Conservation (phyloP, 1,140 invertebrate species). For the Spodoptera frugiperda region DNA sequence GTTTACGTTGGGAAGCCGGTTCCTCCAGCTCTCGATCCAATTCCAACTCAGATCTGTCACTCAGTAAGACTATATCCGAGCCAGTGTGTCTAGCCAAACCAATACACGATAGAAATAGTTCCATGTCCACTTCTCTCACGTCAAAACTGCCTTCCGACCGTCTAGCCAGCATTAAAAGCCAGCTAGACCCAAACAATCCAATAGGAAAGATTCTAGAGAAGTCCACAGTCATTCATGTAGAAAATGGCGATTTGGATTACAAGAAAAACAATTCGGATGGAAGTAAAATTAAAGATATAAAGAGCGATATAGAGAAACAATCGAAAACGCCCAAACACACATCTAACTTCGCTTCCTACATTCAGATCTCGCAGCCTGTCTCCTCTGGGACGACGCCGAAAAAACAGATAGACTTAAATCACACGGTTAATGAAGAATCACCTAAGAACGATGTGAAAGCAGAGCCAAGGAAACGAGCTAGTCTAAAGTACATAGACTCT, state of each 20-base stretch:
- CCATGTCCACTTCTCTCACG: slow-evolving; percentile 75
- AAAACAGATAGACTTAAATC: slow-evolving; percentile 58
- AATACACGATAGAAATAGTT: slow-evolving; percentile 65
- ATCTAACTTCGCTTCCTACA: slow-evolving; percentile 87
- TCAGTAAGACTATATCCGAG: slow-evolving; percentile 81
- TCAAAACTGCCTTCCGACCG: slow-evolving; percentile 74
- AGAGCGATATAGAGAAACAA: slow-evolving; percentile 83
- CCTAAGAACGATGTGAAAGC: slow-evolving; percentile 50
- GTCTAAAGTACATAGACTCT: slow-evolving; percentile 77
- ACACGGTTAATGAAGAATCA: slow-evolving; percentile 53
- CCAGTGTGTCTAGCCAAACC: slow-evolving; percentile 77
- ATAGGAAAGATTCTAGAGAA: slow-evolving; percentile 85
- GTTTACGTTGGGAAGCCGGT: slow-evolving; percentile 74
- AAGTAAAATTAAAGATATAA: slow-evolving; percentile 70
- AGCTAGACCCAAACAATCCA: slow-evolving; percentile 83
- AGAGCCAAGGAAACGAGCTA: slow-evolving; percentile 60
- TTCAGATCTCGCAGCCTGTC: slow-evolving; percentile 84
- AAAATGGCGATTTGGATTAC: slow-evolving; percentile 78
- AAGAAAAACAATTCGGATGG: slow-evolving; percentile 67
- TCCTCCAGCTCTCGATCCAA: slow-evolving; percentile 75
- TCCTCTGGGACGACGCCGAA: slow-evolving; percentile 69
- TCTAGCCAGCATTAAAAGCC: slow-evolving; percentile 79
- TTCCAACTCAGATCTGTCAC: slow-evolving; percentile 80
- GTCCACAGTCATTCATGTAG: slow-evolving; percentile 82
- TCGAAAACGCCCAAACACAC: slow-evolving; percentile 81